Conservation (phyloP, 2,113 vertebrate species). For the Gavialis gangeticus region DNA sequence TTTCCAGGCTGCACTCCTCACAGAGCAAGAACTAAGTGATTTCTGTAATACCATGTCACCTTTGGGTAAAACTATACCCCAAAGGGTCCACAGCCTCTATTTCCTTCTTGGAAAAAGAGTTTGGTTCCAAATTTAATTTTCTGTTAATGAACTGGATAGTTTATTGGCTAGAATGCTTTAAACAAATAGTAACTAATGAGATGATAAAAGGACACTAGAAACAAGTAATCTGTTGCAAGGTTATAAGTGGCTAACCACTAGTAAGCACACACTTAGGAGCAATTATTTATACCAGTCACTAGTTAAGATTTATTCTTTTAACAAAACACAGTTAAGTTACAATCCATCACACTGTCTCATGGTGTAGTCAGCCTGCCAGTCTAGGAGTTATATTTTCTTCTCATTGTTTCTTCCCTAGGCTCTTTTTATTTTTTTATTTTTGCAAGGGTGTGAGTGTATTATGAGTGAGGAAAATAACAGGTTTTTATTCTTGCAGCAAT, state of each 20-base stretch:
- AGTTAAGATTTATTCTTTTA: conserved; percentile 43
- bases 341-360: conserved; percentile 8
- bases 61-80: not conserved
- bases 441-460: not conserved
- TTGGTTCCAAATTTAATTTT: conserved; percentile 25
- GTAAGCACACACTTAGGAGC: conserved; percentile 16
- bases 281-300: conserved; percentile 45
- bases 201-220: conserved; percentile 43
- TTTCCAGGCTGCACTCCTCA: not conserved
- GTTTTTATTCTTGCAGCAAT: conserved; percentile 31
- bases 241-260: conserved; percentile 1
- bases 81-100: not conserved
- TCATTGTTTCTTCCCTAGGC: not conserved
- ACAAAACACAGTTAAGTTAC: conserved; percentile 36
- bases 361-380: not conserved
- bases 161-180: conserved; percentile 26
- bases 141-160: not conserved
- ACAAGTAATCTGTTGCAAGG: conserved; percentile 1
- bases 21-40: not conserved
- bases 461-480: conserved; percentile 15
- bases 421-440: not conserved
- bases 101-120: not conserved
- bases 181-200: conserved; percentile 37
- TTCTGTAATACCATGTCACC: not conserved
- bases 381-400: accelerated